Conservation (phyloP, 2,797 vertebrate genomes). For the Setipinna tenuifilis region DNA sequence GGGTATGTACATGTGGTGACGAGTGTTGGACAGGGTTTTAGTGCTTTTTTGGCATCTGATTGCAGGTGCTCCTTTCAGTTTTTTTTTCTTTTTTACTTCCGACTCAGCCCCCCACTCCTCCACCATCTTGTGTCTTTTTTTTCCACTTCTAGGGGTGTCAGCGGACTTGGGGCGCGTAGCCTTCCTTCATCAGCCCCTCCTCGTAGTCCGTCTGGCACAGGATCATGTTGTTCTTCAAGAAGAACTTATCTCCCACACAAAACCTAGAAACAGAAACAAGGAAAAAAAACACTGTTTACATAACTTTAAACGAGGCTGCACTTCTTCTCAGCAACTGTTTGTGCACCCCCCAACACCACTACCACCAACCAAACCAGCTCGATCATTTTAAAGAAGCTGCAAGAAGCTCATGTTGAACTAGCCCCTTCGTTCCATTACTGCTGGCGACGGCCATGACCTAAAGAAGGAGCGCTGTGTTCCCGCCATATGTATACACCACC, state of each 20-base stretch:
- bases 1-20: slow-evolving; percentile 86
- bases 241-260: slow-evolving; percentile 95
- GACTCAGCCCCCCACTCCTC: slow-evolving; percentile 43
- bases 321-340: not conserved
- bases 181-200: slow-evolving; percentile 93
- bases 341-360: not conserved
- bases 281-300: slow-evolving; percentile 37
- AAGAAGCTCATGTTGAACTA: not conserved
- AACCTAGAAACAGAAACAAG: slow-evolving; percentile 77
- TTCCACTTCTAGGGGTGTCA: slow-evolving; percentile 68
- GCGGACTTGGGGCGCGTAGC: slow-evolving; percentile 94
- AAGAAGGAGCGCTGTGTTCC: slow-evolving; percentile 30
- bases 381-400: not conserved
- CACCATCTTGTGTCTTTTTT: slow-evolving; percentile 24
- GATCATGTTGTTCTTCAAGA: slow-evolving; percentile 97
- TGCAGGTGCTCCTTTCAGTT: slow-evolving; percentile 78
- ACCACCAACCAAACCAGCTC: not conserved
- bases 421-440: slow-evolving; percentile 45
- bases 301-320: not conserved
- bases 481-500: slow-evolving; percentile 23
- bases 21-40: slow-evolving; percentile 76
- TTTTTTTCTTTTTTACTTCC: slow-evolving; percentile 40
- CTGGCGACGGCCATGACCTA: slow-evolving; percentile 38
- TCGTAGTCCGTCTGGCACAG: slow-evolving; percentile 95
- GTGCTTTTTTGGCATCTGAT: slow-evolving; percentile 75